Conservation (phyloP, 2,797 vertebrate genomes). For the Paramormyrops hopkinsi region DNA sequence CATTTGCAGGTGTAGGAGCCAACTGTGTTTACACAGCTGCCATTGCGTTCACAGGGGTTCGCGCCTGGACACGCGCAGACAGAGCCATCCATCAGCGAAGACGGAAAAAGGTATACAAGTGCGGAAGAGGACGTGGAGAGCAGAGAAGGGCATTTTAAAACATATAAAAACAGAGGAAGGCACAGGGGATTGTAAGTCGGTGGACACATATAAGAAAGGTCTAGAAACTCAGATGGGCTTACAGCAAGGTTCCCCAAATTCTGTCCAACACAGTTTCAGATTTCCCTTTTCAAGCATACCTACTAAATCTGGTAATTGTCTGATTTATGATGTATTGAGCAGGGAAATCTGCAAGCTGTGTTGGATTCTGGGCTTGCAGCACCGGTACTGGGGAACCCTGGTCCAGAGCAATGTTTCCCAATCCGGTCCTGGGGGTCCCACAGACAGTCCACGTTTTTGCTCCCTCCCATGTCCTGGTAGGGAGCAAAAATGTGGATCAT, state of each 20-base stretch:
- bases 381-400: not conserved
- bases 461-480: not conserved
- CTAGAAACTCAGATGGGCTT: not conserved
- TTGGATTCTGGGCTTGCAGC: not conserved
- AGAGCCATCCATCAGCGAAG: not conserved
- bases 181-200: not conserved
- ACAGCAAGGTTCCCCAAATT: not conserved
- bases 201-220: not conserved
- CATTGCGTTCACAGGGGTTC: conserved; percentile 84
- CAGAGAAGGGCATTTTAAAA: not conserved
- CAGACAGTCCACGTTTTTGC: not conserved
- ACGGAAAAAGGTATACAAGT: not conserved
- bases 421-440: not conserved
- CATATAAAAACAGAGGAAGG: not conserved
- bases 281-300: not conserved
- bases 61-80: conserved; percentile 55
- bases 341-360: not conserved
- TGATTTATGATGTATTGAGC: not conserved
- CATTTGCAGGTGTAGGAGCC: conserved; percentile 88
- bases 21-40: conserved; percentile 82
- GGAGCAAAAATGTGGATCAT: not conserved
- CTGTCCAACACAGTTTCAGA: not conserved
- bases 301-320: not conserved
- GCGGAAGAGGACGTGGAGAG: not conserved
- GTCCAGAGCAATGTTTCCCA: not conserved